Evolutionary conservation across 2,113 vertebrate species (phyloP), one percentile per base, ranked within the genome.

Genomic region (Crotalus tigris): DNA sequence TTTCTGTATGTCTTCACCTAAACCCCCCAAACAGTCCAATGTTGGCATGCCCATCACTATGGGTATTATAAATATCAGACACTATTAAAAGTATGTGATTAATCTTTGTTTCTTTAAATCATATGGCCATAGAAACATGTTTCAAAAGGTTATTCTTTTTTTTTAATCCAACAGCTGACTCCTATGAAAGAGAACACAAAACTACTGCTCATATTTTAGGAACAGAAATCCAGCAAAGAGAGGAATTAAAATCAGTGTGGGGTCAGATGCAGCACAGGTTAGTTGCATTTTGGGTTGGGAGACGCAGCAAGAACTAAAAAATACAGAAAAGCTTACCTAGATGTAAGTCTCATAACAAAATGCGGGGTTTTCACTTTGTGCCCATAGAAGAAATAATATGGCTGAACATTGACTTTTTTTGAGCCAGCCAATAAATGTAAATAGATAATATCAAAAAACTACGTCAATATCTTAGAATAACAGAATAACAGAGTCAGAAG

Each of bases 231-330:
- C 8, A 93, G 53, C 93, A 96, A 49, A 61, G 91, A 92, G 95
- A 97, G 58, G 90, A 46, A 0, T 49, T 21, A 59, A 55, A n/a
- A 5, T 92, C 96, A 85, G 92, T 94, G 90, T 92, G 92, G 91
- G 96, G 98, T 3, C 97, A 98, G 11, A 96, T 98, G 51, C 96
- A 98, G 1, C 97, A 98, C 9, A 98, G 98, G 98, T 98, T 90
- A 69, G 97, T 96, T 94, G 44, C 2, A 85, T 81, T 81, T 44
- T 10, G 33, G 17, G 33, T 2, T 44, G 33, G 75, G 75, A 44
- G 33, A 81, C 7, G 1, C 19, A 44, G 17, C 75, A 81, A 44
- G 75, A 44, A 81, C 17, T 81, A 21, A 81, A 44, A 44, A 81
- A 44, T 81, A 44, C 19, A 21, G 33, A 81, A 81, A 81, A 44